Conservation (phyloP, 1,140 invertebrate genomes). For the Hycleus cichorii region DNA sequence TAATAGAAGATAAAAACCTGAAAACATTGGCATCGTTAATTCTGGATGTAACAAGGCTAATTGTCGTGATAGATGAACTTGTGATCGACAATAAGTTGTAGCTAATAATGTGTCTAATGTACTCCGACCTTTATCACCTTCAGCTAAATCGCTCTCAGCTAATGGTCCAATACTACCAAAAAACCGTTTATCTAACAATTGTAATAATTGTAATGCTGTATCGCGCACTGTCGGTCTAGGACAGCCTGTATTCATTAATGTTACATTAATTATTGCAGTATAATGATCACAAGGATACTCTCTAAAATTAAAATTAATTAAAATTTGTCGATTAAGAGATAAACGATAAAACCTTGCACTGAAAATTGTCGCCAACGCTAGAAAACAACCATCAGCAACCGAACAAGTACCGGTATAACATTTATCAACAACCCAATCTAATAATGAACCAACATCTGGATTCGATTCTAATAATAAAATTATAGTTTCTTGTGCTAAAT, state of each 20-base stretch:
- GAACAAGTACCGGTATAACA: slow-evolving; percentile 88
- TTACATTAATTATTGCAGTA: slow-evolving; percentile 95
- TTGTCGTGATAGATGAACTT: slow-evolving; percentile 85
- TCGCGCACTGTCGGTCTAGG: slow-evolving; percentile 86
- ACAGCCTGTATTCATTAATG: slow-evolving; percentile 91
- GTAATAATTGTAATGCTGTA: slow-evolving; percentile 86
- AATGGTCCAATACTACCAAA: slow-evolving; percentile 74
- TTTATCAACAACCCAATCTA: slow-evolving; percentile 96
- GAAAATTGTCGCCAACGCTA: slow-evolving; percentile 91
- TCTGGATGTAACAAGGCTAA: slow-evolving; percentile 91
- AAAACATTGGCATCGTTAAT: slow-evolving; percentile 98
- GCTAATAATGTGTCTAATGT: slow-evolving; percentile 77
- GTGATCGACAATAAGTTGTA: slow-evolving; percentile 83
- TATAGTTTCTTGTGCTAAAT: slow-evolving; percentile 86
- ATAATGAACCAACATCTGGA: slow-evolving; percentile 82
- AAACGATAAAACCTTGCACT: slow-evolving; percentile 57
- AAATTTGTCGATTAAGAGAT: not conserved
- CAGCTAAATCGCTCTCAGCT: slow-evolving; percentile 53
- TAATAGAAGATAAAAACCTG: slow-evolving; percentile 56
- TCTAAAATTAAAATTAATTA: slow-evolving; percentile 46
- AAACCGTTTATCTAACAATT: slow-evolving; percentile 90
- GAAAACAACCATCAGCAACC: slow-evolving; percentile 92
- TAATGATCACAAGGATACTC: slow-evolving; percentile 99
- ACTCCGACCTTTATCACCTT: slow-evolving; percentile 58
- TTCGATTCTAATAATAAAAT: slow-evolving; percentile 93